Evolutionary conservation across 2,113 vertebrate genomes (phyloP), one percentile per base, ranked within the genome.

Genomic region (Crotalus viridis): DNA sequence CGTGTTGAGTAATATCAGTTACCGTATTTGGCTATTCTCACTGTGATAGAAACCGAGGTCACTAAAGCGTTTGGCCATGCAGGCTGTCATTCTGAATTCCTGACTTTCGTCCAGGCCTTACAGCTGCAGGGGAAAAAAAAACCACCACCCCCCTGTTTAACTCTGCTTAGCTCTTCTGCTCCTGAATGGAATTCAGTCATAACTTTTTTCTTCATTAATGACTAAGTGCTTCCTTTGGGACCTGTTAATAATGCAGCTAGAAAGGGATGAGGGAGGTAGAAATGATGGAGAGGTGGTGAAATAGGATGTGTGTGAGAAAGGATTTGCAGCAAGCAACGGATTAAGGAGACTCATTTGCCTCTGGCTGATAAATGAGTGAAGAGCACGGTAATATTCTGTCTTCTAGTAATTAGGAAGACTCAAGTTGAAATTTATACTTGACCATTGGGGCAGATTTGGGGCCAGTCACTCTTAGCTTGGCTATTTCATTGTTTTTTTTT

Each of bases 81-180:
- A 94, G 93, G 52, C 54, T 96, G 96, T 95, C 54, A 57, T 95
- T 95, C 92, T 95, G 95, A 97, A 97, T 96, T 97, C 95, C 94
- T 95, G 95, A 96, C 94, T 95, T 95, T 81, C 54, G 43, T 85
- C 91, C 55, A 95, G 93, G 89, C 90, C 0, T 94, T 55, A 39
- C 54, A 90, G 91, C 86, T 94, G 89, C 89, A 1, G 92, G 64
- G 92, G 64, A 4, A 4, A 1, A 33, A 69, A 69, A 64, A n/a
- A 51, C 48, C 48, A 51, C 8, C 8, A 95, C 95, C 92, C 93
- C 93, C 95, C 93, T 92, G 52, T 94, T 96, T 87, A 95, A 69
- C 28, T 93, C 95, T 74, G 0, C 93, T 90, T 93, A 93, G 96
- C 92, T 96, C 90, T 93, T 95, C 94, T 95, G 95, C 19, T 0